Base-by-base conservation (phyloP, 1,140 invertebrate genomes). In the Patella vulgata region DNA sequence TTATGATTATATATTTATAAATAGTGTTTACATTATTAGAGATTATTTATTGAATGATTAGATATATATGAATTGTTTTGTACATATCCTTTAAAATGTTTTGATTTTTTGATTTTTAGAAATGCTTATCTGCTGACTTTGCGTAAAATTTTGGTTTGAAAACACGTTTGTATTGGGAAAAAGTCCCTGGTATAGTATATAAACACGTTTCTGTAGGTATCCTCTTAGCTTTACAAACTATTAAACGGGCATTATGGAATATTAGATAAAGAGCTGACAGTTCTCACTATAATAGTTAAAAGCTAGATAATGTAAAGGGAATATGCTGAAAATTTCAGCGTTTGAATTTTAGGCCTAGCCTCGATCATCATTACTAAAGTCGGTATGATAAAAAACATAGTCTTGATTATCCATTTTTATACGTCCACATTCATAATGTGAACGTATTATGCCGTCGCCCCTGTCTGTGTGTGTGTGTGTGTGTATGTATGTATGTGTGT, bases 401-500 rank as follows among this genome's bases (percentile, higher is more conserved):
- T n/a, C n/a, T n/a, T n/a, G n/a, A n/a, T n/a, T n/a, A n/a, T n/a
- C n/a, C n/a, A n/a, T n/a, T n/a, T n/a, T n/a, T n/a, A n/a, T n/a
- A n/a, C n/a, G n/a, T n/a, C n/a, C n/a, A n/a, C n/a, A n/a, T n/a
- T n/a, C n/a, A n/a, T n/a, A n/a, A n/a, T n/a, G n/a, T n/a, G n/a
- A n/a, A n/a, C n/a, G n/a, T n/a, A n/a, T n/a, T n/a, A n/a, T n/a
- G n/a, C n/a, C n/a, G n/a, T n/a, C n/a, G n/a, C n/a, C n/a, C n/a
- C n/a, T n/a, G n/a, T n/a, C n/a, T n/a, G n/a, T n/a, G n/a, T n/a
- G 51, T 14, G 30, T 25, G 30, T 3, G 1, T 53, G 48, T 21
- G 48, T 51, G 48, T 28, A 17, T 51, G 48, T 51, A 30, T 51
- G 48, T 25, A 17, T 51, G 48, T 51, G 48, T 51, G 27, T 51